A percentile compares a stretch with the other conserved stretches of the same genome.
Conservation (phyloP, 2,797 vertebrate genomes). For the Poeciliopsis turneri region DNA sequence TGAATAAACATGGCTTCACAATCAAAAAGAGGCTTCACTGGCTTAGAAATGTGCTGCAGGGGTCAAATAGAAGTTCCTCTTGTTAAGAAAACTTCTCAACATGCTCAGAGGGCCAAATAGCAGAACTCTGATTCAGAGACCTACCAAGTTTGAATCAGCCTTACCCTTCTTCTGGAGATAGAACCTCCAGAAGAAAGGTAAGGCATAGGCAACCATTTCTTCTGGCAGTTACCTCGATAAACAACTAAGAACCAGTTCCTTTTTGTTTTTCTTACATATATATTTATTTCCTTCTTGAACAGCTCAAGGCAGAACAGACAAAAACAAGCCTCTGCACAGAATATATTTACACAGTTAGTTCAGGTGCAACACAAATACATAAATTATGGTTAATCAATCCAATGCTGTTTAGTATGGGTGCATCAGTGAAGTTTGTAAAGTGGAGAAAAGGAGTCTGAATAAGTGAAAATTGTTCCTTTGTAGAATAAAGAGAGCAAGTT, state of each 20-base stretch:
- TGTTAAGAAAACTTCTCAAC: conserved; percentile 73
- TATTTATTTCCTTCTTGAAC: too few species aligned
- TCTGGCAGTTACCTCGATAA: conserved; percentile 18
- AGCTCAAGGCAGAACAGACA: too few species aligned
- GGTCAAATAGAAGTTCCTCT: conserved; percentile 84
- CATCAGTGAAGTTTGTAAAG: too few species aligned
- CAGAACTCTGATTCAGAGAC: neutral
- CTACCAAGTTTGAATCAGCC: neutral
- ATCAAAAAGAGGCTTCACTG: conserved; percentile 81
- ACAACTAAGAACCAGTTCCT: neutral
- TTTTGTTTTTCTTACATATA: too few species aligned
- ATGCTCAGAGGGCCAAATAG: conserved; percentile 29
- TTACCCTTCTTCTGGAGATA: neutral
- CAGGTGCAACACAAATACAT: too few species aligned
- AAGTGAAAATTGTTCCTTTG: too few species aligned
- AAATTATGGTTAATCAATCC: too few species aligned
- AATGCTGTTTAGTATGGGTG: too few species aligned
- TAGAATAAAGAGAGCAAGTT: too few species aligned
- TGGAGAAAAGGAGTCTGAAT: too few species aligned
- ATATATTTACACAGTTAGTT: too few species aligned
- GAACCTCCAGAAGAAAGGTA: neutral
- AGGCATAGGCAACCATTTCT: conserved; percentile 6
- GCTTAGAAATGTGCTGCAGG: conserved; percentile 82
- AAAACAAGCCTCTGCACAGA: too few species aligned
- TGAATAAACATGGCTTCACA: conserved; percentile 83